Conservation (phyloP, 2,888 invertebrate species). For the Steinernema carpocapsae region DNA sequence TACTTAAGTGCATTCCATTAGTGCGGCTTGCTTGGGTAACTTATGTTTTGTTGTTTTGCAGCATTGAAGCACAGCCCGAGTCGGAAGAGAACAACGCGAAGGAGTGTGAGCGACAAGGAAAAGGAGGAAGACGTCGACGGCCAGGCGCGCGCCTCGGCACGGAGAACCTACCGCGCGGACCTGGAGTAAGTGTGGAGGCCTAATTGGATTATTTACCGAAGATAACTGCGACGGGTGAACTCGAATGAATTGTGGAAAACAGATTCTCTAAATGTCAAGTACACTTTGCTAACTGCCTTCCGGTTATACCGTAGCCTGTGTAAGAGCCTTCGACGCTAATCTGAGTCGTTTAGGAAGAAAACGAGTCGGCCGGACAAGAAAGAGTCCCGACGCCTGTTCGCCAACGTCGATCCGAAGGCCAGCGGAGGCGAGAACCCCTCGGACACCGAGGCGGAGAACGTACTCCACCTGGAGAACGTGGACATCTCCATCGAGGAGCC, state of each 20-base stretch:
- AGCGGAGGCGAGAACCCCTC: not conserved
- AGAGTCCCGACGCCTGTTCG: conserved; percentile 9
- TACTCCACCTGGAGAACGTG: conserved; percentile 1
- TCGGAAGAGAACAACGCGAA: conserved; percentile 45
- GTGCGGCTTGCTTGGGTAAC: not conserved
- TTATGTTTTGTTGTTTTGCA: no score
- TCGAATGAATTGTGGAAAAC: no score
- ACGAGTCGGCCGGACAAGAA: conserved; percentile 15
- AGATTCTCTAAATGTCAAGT: no score
- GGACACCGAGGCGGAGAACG: not conserved
- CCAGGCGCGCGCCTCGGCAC: conserved; percentile 8
- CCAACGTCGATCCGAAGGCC: not conserved
- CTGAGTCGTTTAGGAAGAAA: conserved; percentile 8
- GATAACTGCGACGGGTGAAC: no score
- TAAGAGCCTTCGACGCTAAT: no score
- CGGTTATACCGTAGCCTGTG: no score
- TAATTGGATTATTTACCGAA: not conserved
- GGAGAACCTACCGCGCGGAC: not conserved
- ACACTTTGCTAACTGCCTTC: no score
- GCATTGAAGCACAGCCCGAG: conserved; percentile 60
- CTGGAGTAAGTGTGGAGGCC: not conserved
- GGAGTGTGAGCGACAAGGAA: conserved; percentile 41
- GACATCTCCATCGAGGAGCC: conserved; percentile 24
- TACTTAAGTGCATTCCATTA: not conserved
- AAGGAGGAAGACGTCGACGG: conserved; percentile 11